phyloP scores from a whole-genome alignment of 1,140 invertebrate genomes.

The Bombus breviceps region DNA sequence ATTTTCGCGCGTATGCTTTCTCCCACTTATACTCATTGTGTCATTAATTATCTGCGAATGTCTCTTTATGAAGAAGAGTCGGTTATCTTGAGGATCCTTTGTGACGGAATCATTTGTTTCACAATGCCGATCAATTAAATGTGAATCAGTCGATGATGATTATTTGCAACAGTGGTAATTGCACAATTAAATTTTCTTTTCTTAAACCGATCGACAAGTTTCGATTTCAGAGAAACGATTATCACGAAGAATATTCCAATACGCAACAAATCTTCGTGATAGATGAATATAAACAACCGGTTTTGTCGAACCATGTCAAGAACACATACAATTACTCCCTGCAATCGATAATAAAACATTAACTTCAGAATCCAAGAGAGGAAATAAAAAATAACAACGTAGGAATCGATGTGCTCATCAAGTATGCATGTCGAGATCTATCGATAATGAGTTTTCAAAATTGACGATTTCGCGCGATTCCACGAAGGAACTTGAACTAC shows the following conservation, averaged over 20 bases:
- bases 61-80: background rate
- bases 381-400: background rate
- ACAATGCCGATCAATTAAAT: background rate
- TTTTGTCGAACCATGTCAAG: constrained; percentile 37
- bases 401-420: constrained; percentile 6
- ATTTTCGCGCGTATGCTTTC: constrained; percentile 20
- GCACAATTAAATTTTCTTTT: too few relatives aligned
- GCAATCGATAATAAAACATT: constrained; percentile 21
- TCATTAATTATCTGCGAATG: background rate
- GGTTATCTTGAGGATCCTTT: background rate
- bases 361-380: background rate
- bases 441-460: background rate
- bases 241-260: background rate
- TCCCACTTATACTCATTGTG: background rate
- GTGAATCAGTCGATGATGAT: background rate
- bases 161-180: background rate
- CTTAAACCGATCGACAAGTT: too few relatives aligned
- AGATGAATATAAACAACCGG: constrained; percentile 31
- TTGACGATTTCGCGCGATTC: background rate
- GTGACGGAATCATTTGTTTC: background rate
- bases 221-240: background rate
- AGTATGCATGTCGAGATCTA: background rate
- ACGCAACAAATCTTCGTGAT: background rate
- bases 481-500: background rate
- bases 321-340: constrained; percentile 5